Evolutionary conservation across 2,888 invertebrate species (phyloP), one percentile per base, ranked within the genome.

Genomic region (Camptogramma bilineatum): DNA sequence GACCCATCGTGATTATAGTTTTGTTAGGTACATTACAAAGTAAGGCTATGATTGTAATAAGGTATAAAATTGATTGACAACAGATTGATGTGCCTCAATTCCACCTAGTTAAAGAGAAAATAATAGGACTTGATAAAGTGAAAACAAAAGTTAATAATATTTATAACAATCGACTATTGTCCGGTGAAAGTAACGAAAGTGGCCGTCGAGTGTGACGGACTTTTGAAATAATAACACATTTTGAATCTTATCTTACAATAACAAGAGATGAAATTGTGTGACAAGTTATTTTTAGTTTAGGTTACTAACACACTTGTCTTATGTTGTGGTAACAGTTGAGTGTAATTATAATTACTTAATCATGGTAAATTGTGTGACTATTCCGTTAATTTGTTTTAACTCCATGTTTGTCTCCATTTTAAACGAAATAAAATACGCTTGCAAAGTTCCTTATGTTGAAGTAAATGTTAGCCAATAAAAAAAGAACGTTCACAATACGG

Each of bases 151-250:
- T 69, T 75, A 73, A 69, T 76, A 73, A 75, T 78, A 75, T 77
- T 73, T 71, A 74, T 69, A 73, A 73, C 21, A 66, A 66, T 66
- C 57, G 61, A 47, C 67, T 64, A 72, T 77, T 79, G 80, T 80
- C 68, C 42, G 52, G 85, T 72, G 84, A 84, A 84, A 84, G 84
- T 80, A 73, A 61, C 58, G 80, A 80, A 76, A 78, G 74, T 69
- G 74, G 58, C 62, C 79, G 75, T 57, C 52, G 52, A 75, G 77
- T 81, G 83, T 85, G 84, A 85, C 84, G 79, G 73, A 73, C 76
- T 64, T 73, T 73, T 28, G n/a, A 28, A 4, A 28, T 28, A 74
- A 53, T 44, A 18, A 46, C 53, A 42, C 54, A 39, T 24, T 64
- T 57, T 64, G 24, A 18, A 58, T 48, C 46, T 59, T 70, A 66